Percentiles rank a stretch among this genome's conserved stretches.
These are phyloP conservation scores for Tauraco hartlaubi DNA, from an alignment of 2,797 vertebrate genomes.

Conservation along the genomic window DNA sequence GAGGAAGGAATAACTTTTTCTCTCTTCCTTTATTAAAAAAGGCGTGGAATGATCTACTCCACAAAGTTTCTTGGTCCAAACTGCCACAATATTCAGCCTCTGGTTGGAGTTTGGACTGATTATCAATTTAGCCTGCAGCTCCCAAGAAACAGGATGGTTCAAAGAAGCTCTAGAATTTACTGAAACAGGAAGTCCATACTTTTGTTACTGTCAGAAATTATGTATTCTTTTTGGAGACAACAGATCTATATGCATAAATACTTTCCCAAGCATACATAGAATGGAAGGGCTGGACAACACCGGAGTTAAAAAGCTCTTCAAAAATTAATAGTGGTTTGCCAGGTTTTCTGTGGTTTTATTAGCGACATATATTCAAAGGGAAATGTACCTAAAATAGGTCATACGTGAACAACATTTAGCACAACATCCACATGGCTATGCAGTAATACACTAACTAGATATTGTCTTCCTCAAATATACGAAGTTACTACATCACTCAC, in stretches of 20 bases:
- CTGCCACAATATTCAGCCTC: not conserved
- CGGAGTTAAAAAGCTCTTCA: not conserved
- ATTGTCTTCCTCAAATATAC: not conserved
- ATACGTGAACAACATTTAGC: not conserved
- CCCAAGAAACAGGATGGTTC: not conserved
- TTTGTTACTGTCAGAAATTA: not conserved
- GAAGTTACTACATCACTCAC: not conserved
- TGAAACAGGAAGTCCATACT: not conserved
- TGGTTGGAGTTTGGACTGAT: not conserved
- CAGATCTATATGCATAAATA: not conserved
- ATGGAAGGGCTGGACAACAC: not conserved
- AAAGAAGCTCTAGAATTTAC: conserved; percentile 1
- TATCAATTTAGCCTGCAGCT: not conserved
- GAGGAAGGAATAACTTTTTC: not conserved
- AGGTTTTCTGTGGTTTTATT: not conserved
- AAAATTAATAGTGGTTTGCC: not conserved
- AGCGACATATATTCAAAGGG: not conserved
- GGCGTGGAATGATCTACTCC: not conserved
- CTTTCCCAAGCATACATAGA: not conserved
- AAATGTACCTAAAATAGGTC: conserved; percentile 1
- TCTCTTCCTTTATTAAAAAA: not conserved
- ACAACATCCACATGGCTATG: conserved; percentile 6
- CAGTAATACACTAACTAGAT: conserved; percentile 4
- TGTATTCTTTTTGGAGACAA: not conserved
- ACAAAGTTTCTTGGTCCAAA: not conserved